These are phyloP conservation scores for Peromyscus aztecus DNA, from an alignment of 2,797 vertebrate genomes.

Conservation along the genomic window DNA sequence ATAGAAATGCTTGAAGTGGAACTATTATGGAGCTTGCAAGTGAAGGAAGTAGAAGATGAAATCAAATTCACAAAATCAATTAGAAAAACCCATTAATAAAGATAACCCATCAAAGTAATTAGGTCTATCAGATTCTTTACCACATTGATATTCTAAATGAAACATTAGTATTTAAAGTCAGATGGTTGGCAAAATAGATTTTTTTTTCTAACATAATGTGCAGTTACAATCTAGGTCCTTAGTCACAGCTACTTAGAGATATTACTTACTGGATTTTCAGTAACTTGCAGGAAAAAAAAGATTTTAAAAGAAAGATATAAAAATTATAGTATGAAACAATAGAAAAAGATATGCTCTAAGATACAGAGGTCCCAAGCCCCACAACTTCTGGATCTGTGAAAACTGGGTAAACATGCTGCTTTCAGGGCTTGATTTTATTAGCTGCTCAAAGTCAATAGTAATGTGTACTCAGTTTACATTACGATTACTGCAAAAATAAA, in stretches of 20 bases:
- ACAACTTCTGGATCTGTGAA: background rate
- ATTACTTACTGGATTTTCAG: constrained; percentile 38
- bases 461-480: background rate
- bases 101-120: constrained; percentile 48
- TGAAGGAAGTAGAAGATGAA: constrained; percentile 52
- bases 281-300: background rate
- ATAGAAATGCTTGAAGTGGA: constrained; percentile 3
- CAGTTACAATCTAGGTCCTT: background rate
- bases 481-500: background rate
- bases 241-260: background rate
- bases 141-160: constrained; percentile 8
- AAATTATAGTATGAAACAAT: background rate
- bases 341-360: background rate
- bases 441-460: background rate
- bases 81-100: constrained; percentile 61
- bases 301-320: background rate
- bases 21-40: constrained; percentile 17
- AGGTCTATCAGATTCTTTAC: constrained; percentile 7
- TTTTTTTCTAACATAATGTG: constrained; percentile 12
- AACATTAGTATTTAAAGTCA: constrained; percentile 36
- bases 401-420: background rate
- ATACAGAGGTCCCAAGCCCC: background rate
- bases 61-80: constrained; percentile 41
- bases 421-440: constrained; percentile 22
- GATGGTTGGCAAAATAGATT: background rate